These are phyloP conservation scores for Caenorhabditis tropicalis DNA, from an alignment of 1,140 invertebrate species.

Conservation along the genomic window DNA sequence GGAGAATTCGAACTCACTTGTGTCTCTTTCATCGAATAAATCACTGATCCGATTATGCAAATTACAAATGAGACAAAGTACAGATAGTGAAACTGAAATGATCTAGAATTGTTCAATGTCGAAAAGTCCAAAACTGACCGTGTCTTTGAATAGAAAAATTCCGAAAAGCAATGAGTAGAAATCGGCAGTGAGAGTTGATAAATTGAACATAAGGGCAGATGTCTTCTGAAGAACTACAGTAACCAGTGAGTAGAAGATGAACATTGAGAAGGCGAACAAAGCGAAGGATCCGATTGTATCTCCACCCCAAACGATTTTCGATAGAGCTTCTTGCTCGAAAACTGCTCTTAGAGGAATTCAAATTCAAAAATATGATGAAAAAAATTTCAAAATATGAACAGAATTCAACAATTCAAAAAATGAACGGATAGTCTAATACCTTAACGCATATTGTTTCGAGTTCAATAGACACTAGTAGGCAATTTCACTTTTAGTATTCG, in stretches of 20 bases:
- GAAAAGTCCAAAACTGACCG: conserved; percentile 76
- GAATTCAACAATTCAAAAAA: too few species aligned
- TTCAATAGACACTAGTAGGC: too few species aligned
- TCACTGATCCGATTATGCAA: conserved; percentile 64
- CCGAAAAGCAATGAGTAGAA: conserved; percentile 85
- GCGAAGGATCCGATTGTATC: conserved; percentile 76
- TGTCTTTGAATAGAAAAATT: conserved; percentile 83
- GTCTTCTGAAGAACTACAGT: conserved; percentile 81
- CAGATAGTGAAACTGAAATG: conserved; percentile 67
- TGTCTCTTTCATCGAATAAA: conserved; percentile 64
- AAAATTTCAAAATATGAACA: too few species aligned
- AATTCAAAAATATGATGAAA: too few species aligned
- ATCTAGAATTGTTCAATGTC: background rate
- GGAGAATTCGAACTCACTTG: conserved; percentile 37
- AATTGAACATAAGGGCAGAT: conserved; percentile 82
- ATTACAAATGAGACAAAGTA: conserved; percentile 70
- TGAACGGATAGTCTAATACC: too few species aligned
- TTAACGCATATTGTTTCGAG: too few species aligned
- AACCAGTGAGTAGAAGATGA: conserved; percentile 82
- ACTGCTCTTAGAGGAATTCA: too few species aligned
- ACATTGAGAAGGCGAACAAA: conserved; percentile 78
- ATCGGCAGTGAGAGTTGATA: conserved; percentile 84
- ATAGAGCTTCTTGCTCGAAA: conserved; percentile 75
- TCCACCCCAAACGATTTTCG: conserved; percentile 75
- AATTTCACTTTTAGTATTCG: too few species aligned